These are phyloP conservation scores for Chloropsis cyanopogon DNA, from an alignment of 2,113 vertebrate genomes.

Conservation along the genomic window DNA sequence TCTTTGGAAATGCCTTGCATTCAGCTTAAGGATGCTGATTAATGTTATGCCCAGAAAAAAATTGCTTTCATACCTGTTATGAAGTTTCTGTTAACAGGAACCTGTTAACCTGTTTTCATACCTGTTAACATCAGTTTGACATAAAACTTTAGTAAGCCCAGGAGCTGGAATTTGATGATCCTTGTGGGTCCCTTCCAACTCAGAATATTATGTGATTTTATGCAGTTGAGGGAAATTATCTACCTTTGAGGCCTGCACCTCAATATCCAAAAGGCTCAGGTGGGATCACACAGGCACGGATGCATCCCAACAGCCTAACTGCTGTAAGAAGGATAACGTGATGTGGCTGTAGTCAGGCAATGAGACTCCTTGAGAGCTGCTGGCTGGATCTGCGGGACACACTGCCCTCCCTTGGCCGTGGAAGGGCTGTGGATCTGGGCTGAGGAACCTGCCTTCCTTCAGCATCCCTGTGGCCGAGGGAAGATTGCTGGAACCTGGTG, in stretches of 20 bases:
- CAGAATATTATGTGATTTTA: background rate
- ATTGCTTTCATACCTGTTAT: background rate
- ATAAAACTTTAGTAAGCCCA: background rate
- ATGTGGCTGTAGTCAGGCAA: background rate
- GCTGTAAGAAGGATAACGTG: background rate
- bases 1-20: background rate
- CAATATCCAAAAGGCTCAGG: background rate
- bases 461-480: background rate
- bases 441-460: background rate
- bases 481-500: background rate
- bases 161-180: background rate
- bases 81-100: background rate
- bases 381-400: background rate
- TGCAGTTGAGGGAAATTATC: background rate
- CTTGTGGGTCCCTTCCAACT: background rate
- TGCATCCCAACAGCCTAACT: background rate
- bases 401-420: conserved; percentile 37
- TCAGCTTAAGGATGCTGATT: background rate
- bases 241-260: background rate
- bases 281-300: background rate
- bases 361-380: background rate
- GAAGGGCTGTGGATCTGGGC: background rate
- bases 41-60: background rate
- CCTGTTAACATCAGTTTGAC: background rate
- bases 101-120: too few relatives aligned